Conservation (phyloP, 2,113 vertebrate species). For the Vidua macroura region DNA sequence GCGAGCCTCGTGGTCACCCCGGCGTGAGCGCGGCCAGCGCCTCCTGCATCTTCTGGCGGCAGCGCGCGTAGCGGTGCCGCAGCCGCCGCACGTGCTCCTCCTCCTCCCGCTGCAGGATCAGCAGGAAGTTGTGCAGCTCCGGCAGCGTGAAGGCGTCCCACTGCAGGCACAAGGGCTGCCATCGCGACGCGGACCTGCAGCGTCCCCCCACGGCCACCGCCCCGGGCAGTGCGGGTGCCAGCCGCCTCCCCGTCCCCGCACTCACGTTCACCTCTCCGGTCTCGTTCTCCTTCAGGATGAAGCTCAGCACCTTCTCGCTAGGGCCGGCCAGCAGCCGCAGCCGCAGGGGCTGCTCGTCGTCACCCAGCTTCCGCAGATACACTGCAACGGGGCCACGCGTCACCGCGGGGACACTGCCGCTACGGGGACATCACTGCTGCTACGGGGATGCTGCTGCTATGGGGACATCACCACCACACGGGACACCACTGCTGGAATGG, state of each 20-base stretch:
- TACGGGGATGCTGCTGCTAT: not conserved
- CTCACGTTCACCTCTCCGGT: conserved; percentile 94
- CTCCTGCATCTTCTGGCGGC: conserved; percentile 86
- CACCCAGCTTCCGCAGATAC: conserved; percentile 83
- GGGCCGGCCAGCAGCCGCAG: conserved; percentile 90
- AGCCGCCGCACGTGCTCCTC: conserved; percentile 90
- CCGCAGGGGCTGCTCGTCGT: conserved; percentile 85
- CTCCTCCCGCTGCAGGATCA: conserved; percentile 91
- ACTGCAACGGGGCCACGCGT: conserved; percentile 59
- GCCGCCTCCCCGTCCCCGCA: conserved; percentile 44
- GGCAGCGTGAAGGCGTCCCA: conserved; percentile 95
- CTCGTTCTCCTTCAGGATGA: conserved; percentile 94
- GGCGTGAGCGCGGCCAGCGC: conserved; percentile 79
- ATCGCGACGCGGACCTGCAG: rapidly evolving
- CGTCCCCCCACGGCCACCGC: rapidly evolving
- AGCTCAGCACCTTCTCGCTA: conserved; percentile 85
- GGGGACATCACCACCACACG: not conserved
- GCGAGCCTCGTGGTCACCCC: conserved; percentile 60
- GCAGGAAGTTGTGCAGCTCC: conserved; percentile 90
- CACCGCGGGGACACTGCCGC: not conserved
- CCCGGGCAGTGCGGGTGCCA: rapidly evolving
- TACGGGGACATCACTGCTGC: not conserved
- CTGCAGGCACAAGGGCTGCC: conserved; percentile 55
- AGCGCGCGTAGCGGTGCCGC: conserved; percentile 82
- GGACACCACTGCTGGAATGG: not conserved